Evolutionary conservation across 2,113 vertebrate genomes (phyloP).

Genomic region (Labeo catla): DNA sequence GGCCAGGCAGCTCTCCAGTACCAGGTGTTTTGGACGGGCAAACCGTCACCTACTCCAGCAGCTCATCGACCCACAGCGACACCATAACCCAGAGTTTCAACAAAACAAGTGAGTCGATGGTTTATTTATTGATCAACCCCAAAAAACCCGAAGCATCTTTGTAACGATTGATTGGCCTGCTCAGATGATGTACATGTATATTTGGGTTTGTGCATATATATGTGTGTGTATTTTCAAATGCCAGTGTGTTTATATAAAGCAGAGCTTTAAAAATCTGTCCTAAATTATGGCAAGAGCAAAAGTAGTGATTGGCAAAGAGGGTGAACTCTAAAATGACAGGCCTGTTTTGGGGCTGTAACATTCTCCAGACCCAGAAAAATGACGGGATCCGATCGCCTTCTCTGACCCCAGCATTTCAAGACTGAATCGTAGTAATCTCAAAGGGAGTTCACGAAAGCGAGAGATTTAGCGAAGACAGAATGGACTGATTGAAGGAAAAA

Average conservation of each 20-base stretch:
- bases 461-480: conserved; percentile 56
- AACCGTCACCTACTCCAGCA: conserved; percentile 28
- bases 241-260: conserved; percentile 47
- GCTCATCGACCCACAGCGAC: conserved; percentile 43
- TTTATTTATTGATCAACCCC: background rate
- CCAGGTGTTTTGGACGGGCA: conserved; percentile 43
- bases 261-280: conserved; percentile 63
- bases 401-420: conserved; percentile 72
- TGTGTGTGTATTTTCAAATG: conserved; percentile 43
- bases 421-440: conserved; percentile 67
- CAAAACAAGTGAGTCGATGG: conserved; percentile 61
- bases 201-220: conserved; percentile 13
- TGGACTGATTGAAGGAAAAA: conserved; percentile 45
- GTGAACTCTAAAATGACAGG: conserved; percentile 73
- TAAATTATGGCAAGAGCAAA: conserved; percentile 61
- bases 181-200: conserved; percentile 6
- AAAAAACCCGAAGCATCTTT: background rate
- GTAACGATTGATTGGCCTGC: background rate
- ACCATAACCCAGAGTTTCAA: conserved; percentile 54
- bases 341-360: conserved; percentile 68
- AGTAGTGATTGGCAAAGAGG: conserved; percentile 61
- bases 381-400: conserved; percentile 64
- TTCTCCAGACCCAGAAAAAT: conserved; percentile 71
- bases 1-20: conserved; percentile 67
- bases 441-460: conserved; percentile 54